Evolutionary conservation across 2,888 invertebrate species (phyloP).

Genomic region (Sarcophaga subvicina): DNA sequence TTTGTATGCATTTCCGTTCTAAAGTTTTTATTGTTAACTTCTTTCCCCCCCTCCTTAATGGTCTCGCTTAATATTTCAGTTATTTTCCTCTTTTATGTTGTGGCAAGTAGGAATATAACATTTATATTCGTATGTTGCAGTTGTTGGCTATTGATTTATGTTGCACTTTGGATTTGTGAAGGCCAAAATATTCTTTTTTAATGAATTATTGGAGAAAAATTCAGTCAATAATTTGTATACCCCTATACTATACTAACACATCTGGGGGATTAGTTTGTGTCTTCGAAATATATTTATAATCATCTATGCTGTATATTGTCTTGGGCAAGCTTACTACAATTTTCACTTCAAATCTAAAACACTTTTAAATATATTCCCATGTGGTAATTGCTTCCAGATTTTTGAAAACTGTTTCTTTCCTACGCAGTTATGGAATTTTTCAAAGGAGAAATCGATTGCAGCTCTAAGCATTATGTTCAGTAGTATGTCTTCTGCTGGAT

Average conservation of each 20-base stretch:
- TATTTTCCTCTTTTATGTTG: conserved; percentile 44
- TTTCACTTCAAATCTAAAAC: too few relatives aligned
- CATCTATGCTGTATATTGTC: too few relatives aligned
- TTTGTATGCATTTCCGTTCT: conserved; percentile 74
- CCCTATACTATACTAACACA: too few relatives aligned
- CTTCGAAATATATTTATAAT: too few relatives aligned
- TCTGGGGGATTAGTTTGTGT: neutral
- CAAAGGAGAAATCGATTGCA: too few relatives aligned
- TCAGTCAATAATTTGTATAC: neutral
- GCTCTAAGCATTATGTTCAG: too few relatives aligned
- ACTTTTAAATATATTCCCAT: too few relatives aligned
- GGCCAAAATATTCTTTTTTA: conserved; percentile 38
- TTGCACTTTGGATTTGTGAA: conserved; percentile 55
- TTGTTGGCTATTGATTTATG: conserved; percentile 49
- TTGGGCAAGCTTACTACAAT: too few relatives aligned
- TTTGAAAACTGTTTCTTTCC: too few relatives aligned
- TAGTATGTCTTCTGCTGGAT: too few relatives aligned
- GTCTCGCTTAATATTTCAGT: conserved; percentile 14
- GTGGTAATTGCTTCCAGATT: too few relatives aligned
- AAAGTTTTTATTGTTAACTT: conserved; percentile 34
- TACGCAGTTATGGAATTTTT: too few relatives aligned
- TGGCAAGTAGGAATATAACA: conserved; percentile 22
- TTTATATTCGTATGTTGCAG: conserved; percentile 26
- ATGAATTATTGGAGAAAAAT: conserved; percentile 8
- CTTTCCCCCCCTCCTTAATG: neutral